phyloP scores from a whole-genome alignment of 2,888 invertebrate species.

The Tenthredo mesomela region DNA sequence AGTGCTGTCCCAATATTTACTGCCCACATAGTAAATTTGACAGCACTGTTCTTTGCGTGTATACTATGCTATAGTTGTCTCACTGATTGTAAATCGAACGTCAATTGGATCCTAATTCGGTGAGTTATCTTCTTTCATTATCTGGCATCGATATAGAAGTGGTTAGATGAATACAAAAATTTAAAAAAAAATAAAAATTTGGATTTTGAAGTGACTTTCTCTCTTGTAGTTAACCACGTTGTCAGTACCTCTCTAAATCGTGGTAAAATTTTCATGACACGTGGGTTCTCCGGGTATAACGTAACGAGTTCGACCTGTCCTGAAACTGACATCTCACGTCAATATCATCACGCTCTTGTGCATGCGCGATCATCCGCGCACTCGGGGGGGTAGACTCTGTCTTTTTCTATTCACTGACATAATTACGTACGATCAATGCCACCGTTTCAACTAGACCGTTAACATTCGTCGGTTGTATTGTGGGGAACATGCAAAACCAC shows the following conservation, averaged over 20 bases:
- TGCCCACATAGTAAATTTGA: too few species aligned
- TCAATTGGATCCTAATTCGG: not conserved
- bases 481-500: constrained; percentile 32
- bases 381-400: not conserved
- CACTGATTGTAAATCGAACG: not conserved
- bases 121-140: not conserved
- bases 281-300: constrained; percentile 8
- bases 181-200: not conserved
- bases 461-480: constrained; percentile 11
- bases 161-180: not conserved
- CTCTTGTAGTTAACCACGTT: constrained; percentile 25
- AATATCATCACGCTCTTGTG: constrained; percentile 36
- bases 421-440: constrained; percentile 43
- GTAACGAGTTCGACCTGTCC: constrained; percentile 39
- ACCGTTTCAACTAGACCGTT: not conserved
- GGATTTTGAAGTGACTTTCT: not conserved
- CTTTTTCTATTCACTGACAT: constrained; percentile 36
- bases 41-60: not conserved
- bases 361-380: constrained; percentile 8
- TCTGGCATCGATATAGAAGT: not conserved
- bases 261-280: constrained; percentile 38
- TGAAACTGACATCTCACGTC: constrained; percentile 43
- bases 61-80: not conserved
- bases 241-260: constrained; percentile 15
- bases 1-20: too few species aligned